phyloP scores from a whole-genome alignment of 2,888 invertebrate genomes.

The Chromoteleia sp. region DNA sequence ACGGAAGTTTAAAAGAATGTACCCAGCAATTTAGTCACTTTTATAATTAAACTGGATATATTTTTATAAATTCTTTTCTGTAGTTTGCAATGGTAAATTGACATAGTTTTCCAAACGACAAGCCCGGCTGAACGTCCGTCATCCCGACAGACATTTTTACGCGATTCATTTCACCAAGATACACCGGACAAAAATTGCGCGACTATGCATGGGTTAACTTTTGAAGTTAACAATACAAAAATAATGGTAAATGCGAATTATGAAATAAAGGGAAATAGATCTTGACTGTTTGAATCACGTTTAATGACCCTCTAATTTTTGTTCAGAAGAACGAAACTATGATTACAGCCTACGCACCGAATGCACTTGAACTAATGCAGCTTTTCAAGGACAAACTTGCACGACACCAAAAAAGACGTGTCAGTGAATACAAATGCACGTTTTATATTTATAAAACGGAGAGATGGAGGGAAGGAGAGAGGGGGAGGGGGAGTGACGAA shows the following conservation, averaged over 20 bases:
- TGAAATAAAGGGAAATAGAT: background rate
- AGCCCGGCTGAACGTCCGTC: too few species aligned
- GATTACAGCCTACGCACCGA: constrained; percentile 46
- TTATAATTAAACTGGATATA: too few species aligned
- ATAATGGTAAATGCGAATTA: background rate
- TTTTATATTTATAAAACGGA: background rate
- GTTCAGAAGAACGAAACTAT: constrained; percentile 26
- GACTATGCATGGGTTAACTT: too few species aligned
- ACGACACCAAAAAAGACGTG: constrained; percentile 11
- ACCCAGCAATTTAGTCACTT: too few species aligned
- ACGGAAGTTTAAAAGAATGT: too few species aligned
- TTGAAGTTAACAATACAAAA: too few species aligned
- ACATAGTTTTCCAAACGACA: too few species aligned
- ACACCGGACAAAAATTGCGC: too few species aligned
- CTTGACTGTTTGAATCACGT: background rate
- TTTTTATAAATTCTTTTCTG: too few species aligned
- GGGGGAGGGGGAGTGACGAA: background rate
- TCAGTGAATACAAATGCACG: background rate
- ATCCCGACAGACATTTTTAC: too few species aligned
- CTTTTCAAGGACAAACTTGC: constrained; percentile 21
- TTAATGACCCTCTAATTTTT: constrained; percentile 54
- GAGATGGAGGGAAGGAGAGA: background rate
- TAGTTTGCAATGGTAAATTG: too few species aligned
- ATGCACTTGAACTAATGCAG: constrained; percentile 46
- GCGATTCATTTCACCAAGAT: too few species aligned